Percentiles rank a stretch among this genome's conserved stretches.
phyloP scores from a whole-genome alignment of 2,888 invertebrate species.

The Drosophila picticornis region DNA sequence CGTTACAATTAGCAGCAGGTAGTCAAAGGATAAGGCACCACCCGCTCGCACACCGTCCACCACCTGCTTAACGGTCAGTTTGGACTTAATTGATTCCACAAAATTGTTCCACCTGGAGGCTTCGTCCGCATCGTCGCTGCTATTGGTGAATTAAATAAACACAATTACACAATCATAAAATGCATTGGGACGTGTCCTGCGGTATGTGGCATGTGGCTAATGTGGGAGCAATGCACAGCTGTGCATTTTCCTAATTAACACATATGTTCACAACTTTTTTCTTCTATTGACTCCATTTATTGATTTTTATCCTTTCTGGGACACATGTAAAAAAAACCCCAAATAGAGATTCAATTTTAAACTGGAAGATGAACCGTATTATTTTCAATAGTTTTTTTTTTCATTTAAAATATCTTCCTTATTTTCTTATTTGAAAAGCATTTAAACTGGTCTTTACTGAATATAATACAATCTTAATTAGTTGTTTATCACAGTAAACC shows the following conservation, averaged over 20 bases:
- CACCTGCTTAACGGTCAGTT: slow-evolving; percentile 93
- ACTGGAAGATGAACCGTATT: not conserved
- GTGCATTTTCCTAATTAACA: slow-evolving; percentile 19
- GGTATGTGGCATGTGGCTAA: not conserved
- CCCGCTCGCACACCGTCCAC: slow-evolving; percentile 91
- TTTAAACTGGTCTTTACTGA: not conserved
- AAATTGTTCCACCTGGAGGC: slow-evolving; percentile 89
- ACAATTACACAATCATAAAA: slow-evolving; percentile 49
- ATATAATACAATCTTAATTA: slow-evolving; percentile 41
- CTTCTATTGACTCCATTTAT: slow-evolving; percentile 2
- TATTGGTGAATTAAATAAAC: slow-evolving; percentile 46
- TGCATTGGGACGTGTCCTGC: slow-evolving; percentile 12
- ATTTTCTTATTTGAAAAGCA: not conserved
- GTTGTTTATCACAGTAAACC: slow-evolving; percentile 33
- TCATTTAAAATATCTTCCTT: not conserved
- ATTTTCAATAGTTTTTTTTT: not conserved
- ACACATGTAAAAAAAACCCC: not conserved
- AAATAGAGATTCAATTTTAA: not conserved
- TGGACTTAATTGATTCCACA: slow-evolving; percentile 91
- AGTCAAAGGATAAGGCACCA: slow-evolving; percentile 93
- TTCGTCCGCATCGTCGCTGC: slow-evolving; percentile 86
- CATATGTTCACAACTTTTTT: not conserved
- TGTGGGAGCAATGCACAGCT: slow-evolving; percentile 11
- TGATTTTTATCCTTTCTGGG: not conserved
- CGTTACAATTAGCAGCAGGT: slow-evolving; percentile 91